These are phyloP conservation scores for Taxidea taxus DNA, from an alignment of 2,113 vertebrate genomes.

Conservation along the genomic window DNA sequence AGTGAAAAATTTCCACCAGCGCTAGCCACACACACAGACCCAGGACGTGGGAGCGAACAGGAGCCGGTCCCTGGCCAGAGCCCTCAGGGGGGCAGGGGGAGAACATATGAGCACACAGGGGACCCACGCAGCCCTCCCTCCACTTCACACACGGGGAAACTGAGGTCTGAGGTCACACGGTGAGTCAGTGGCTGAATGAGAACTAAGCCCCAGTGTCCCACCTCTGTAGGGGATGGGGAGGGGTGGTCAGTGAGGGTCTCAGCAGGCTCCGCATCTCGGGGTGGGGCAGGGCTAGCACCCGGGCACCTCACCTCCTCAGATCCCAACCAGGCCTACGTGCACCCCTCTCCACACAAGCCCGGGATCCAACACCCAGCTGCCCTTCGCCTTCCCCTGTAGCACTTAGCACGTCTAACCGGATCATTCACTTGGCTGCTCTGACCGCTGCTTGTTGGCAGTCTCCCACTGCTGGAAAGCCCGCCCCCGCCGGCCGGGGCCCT, in stretches of 20 bases:
- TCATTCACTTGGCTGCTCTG: not conserved
- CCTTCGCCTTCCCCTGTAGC: not conserved
- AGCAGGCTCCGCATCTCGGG: not conserved
- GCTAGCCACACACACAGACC: not conserved
- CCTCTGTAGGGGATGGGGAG: not conserved
- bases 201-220: not conserved
- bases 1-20: not conserved
- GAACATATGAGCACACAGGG: not conserved
- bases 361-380: not conserved
- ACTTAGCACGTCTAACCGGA: not conserved
- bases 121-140: not conserved
- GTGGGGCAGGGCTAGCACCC: too few species aligned
- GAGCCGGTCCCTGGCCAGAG: not conserved
- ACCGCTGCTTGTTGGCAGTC: not conserved
- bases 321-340: not conserved
- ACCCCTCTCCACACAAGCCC: not conserved
- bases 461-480: not conserved
- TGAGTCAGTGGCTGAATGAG: not conserved
- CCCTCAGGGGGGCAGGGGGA: not conserved
- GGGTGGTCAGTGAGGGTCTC: not conserved
- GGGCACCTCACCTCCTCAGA: not conserved
- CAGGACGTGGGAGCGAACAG: rapidly evolving
- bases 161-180: not conserved
- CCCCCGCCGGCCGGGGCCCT: not conserved
- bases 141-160: not conserved